A percentile compares a stretch with the other conserved stretches of the same genome.
Evolutionary conservation across 2,888 invertebrate species (phyloP).

Genomic region (Coleophora flavipennella): DNA sequence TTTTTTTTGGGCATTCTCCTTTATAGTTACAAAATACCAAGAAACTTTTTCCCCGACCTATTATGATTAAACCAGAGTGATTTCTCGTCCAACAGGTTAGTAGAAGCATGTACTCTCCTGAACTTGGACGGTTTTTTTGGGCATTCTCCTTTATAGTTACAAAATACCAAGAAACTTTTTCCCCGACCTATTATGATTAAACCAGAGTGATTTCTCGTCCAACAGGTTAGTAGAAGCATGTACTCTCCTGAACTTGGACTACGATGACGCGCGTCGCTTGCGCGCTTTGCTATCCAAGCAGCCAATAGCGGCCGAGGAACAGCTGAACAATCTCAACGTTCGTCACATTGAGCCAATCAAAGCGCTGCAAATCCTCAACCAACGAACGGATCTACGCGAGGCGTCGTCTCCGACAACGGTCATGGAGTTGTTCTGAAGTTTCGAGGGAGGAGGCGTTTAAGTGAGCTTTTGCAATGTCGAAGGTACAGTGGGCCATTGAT

Average conservation of each 20-base stretch:
- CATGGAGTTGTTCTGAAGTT: slow-evolving; percentile 56
- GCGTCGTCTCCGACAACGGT: slow-evolving; percentile 39
- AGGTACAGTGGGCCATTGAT: neutral
- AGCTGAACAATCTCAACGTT: slow-evolving; percentile 20
- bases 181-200: too few species aligned
- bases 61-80: neutral
- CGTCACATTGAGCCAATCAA: slow-evolving; percentile 26
- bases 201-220: slow-evolving; percentile 5
- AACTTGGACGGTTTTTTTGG: too few species aligned
- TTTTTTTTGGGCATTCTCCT: too few species aligned
- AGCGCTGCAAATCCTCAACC: slow-evolving; percentile 45
- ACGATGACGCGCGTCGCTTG: slow-evolving; percentile 84
- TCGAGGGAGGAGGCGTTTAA: slow-evolving; percentile 44
- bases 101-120: slow-evolving; percentile 82
- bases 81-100: slow-evolving; percentile 62
- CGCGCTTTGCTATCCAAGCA: slow-evolving; percentile 73
- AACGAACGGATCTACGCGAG: slow-evolving; percentile 52
- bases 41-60: too few species aligned
- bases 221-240: slow-evolving; percentile 82
- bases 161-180: too few species aligned
- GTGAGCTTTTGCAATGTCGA: slow-evolving; percentile 1
- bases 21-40: too few species aligned
- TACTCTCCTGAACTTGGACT: slow-evolving; percentile 80
- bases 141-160: too few species aligned
- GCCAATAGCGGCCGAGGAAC: slow-evolving; percentile 15